These are phyloP conservation scores for Melipona beecheii DNA, from an alignment of 2,888 invertebrate genomes.

Conservation along the genomic window DNA sequence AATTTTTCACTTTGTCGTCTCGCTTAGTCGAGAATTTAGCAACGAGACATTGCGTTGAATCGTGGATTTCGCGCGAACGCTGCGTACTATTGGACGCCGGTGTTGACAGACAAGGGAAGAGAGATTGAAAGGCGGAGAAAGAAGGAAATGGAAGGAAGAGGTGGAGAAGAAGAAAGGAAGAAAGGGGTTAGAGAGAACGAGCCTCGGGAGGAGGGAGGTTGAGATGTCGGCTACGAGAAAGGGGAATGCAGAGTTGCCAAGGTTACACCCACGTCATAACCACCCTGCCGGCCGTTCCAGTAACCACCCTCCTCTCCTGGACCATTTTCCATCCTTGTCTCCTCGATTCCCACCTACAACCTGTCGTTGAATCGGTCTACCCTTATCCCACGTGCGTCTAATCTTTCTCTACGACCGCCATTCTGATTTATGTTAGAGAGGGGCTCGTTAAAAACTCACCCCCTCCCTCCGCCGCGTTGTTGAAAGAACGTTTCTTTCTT, in stretches of 20 bases:
- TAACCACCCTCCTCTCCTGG: slow-evolving; percentile 66
- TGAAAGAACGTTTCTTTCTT: slow-evolving; percentile 6
- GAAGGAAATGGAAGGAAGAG: not conserved
- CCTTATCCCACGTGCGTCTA: slow-evolving; percentile 54
- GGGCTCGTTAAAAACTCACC: slow-evolving; percentile 56
- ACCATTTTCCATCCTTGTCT: slow-evolving; percentile 63
- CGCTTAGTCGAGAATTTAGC: too few species aligned
- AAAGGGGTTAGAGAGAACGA: slow-evolving; percentile 38
- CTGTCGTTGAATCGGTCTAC: slow-evolving; percentile 35
- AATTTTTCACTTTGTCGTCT: too few species aligned
- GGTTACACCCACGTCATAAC: slow-evolving; percentile 80
- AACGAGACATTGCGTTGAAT: too few species aligned
- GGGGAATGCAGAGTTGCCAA: slow-evolving; percentile 77
- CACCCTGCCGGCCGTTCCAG: slow-evolving; percentile 71
- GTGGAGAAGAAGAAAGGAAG: not conserved
- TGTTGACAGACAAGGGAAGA: not conserved
- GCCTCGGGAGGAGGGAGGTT: slow-evolving; percentile 7
- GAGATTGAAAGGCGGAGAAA: not conserved
- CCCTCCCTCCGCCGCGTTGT: not conserved
- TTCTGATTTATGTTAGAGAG: slow-evolving; percentile 62
- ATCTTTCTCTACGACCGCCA: slow-evolving; percentile 52
- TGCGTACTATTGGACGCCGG: too few species aligned
- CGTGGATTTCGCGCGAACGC: too few species aligned
- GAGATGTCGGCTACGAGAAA: slow-evolving; percentile 49
- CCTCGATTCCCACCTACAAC: slow-evolving; percentile 37